Conservation (phyloP, 2,797 vertebrate genomes). For the Pseudotriccus pelzelni region DNA sequence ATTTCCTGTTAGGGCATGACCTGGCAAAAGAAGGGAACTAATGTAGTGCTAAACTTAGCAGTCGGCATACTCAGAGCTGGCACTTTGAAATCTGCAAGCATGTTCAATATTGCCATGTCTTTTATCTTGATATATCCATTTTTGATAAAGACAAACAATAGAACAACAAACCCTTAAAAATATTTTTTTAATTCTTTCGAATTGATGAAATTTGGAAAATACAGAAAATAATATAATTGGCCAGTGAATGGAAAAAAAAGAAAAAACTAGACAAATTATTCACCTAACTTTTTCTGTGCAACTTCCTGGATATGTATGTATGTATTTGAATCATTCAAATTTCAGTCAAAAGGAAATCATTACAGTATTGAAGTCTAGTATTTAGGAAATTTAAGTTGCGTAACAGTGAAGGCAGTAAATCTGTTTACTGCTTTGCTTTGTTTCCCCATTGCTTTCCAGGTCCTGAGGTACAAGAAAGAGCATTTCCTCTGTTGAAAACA, state of each 20-base stretch:
- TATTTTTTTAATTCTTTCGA: background rate
- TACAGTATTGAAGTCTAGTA: background rate
- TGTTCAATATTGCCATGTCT: background rate
- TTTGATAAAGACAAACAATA: background rate
- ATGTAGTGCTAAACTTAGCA: background rate
- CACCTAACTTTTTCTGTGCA: accelerated
- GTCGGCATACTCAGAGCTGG: background rate
- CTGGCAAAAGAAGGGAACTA: background rate
- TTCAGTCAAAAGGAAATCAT: background rate
- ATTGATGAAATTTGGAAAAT: background rate
- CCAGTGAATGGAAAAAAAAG: background rate
- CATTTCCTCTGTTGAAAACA: background rate
- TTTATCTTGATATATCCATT: background rate
- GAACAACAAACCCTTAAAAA: too few relatives aligned
- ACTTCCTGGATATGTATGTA: background rate
- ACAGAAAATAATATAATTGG: background rate
- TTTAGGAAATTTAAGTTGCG: background rate
- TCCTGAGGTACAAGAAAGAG: background rate
- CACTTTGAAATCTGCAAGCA: background rate
- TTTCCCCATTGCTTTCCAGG: accelerated
- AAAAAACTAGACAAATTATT: background rate
- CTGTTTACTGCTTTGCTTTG: background rate
- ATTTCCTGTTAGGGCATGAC: background rate
- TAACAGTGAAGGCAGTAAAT: background rate
- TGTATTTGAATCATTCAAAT: background rate